Conservation (phyloP, 92 coral and sea anemone genomes). For the Zoanthus solanderi region DNA sequence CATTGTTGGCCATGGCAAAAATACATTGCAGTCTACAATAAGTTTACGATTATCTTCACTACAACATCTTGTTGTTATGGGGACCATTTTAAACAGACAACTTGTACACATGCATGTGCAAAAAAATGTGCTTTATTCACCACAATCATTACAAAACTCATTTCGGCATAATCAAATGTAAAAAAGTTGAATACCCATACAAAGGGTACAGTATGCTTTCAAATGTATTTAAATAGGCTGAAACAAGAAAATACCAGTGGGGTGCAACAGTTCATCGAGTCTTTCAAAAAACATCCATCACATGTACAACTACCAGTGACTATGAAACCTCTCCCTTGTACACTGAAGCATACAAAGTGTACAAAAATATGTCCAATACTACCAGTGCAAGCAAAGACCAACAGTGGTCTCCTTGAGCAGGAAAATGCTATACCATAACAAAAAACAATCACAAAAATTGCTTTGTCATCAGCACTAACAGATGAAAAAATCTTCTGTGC, state of each 20-base stretch:
- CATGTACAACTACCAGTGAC: conserved; percentile 26
- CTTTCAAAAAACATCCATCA: not conserved
- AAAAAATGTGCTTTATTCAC: too few relatives aligned
- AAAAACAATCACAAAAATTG: conserved; percentile 1
- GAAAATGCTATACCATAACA: not conserved
- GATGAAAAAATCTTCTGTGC: not conserved
- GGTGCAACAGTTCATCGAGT: conserved; percentile 19
- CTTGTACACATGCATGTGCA: too few relatives aligned
- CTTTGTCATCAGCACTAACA: not conserved
- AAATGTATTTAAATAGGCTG: not conserved
- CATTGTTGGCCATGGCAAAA: too few relatives aligned
- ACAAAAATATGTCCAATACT: not conserved
- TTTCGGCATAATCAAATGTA: too few relatives aligned
- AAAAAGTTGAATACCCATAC: too few relatives aligned
- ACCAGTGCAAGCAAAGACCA: not conserved
- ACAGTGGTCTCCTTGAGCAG: not conserved
- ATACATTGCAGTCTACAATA: too few relatives aligned
- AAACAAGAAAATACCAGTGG: conserved; percentile 15
- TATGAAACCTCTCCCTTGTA: conserved; percentile 11
- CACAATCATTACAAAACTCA: too few relatives aligned
- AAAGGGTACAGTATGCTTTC: too few relatives aligned
- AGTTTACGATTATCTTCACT: too few relatives aligned
- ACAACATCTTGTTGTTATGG: too few relatives aligned
- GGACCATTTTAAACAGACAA: too few relatives aligned
- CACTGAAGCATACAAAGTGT: conserved; percentile 8